A percentile compares a stretch with the other conserved stretches of the same genome.
Conservation (phyloP, 1,140 invertebrate species). For the Atta cephalotes region DNA sequence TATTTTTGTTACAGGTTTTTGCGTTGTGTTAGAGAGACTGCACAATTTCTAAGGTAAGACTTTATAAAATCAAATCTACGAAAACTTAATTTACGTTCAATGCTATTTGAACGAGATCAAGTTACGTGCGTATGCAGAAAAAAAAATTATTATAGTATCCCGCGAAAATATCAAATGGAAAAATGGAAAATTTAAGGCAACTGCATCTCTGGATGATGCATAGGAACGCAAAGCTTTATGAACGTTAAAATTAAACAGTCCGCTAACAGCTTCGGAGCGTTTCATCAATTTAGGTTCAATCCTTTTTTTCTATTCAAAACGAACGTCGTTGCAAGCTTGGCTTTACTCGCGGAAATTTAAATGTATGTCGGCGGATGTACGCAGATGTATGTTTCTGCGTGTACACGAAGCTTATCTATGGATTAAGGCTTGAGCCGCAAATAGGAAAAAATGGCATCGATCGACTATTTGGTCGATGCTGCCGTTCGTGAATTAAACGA, state of each 20-base stretch:
- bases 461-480: conserved; percentile 39
- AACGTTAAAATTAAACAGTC: conserved; percentile 55
- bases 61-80: background rate
- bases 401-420: conserved; percentile 60
- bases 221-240: conserved; percentile 8
- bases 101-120: background rate
- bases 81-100: background rate
- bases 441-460: conserved; percentile 52
- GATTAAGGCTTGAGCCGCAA: conserved; percentile 56
- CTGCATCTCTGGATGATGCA: background rate
- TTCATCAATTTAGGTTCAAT: conserved; percentile 49
- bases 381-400: conserved; percentile 37
- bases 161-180: background rate
- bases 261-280: conserved; percentile 35
- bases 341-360: conserved; percentile 44
- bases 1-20: conserved; percentile 7
- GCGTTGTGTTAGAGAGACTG: background rate
- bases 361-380: conserved; percentile 35
- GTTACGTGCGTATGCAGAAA: background rate
- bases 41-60: conserved; percentile 29
- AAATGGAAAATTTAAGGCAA: conserved; percentile 29
- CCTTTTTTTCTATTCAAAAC: conserved; percentile 31
- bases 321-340: background rate
- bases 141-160: background rate
- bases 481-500: conserved; percentile 46